Percentiles rank a stretch among this genome's conserved stretches.
Conservation (phyloP, 2,113 vertebrate genomes). For the Smithornis capensis region DNA sequence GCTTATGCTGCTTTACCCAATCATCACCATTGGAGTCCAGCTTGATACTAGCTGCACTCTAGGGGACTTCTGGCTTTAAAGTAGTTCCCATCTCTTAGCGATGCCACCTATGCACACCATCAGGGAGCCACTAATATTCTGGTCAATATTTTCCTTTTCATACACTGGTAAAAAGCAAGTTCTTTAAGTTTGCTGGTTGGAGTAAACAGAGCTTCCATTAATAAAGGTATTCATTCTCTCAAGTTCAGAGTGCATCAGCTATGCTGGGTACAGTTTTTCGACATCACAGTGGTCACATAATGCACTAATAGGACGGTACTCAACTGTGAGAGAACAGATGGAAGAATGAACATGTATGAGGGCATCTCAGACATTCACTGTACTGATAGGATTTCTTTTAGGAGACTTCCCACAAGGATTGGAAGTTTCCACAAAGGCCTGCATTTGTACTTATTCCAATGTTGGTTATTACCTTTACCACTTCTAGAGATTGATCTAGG, state of each 20-base stretch:
- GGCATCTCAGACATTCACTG: not conserved
- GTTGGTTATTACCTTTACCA: not conserved
- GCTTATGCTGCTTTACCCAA: too few species aligned
- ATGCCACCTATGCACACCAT: not conserved
- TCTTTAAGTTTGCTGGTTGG: not conserved
- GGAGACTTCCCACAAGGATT: not conserved
- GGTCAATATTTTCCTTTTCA: not conserved
- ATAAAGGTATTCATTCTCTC: not conserved
- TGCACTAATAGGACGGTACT: not conserved
- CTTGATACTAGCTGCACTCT: not conserved
- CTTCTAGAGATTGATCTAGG: not conserved
- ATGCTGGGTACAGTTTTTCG: not conserved
- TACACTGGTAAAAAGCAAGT: not conserved
- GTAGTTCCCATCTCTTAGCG: not conserved
- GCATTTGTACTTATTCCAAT: not conserved
- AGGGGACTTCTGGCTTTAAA: not conserved
- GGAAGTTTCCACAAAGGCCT: slow-evolving; percentile 1
- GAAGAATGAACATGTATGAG: not conserved
- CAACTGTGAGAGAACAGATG: not conserved
- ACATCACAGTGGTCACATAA: not conserved
- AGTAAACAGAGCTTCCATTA: not conserved
- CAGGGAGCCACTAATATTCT: not conserved
- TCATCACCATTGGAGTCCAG: not conserved
- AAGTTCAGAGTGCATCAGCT: not conserved
- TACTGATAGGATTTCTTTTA: not conserved